phyloP scores from a whole-genome alignment of 2,113 vertebrate genomes.

The Hyperopisus bebe region DNA sequence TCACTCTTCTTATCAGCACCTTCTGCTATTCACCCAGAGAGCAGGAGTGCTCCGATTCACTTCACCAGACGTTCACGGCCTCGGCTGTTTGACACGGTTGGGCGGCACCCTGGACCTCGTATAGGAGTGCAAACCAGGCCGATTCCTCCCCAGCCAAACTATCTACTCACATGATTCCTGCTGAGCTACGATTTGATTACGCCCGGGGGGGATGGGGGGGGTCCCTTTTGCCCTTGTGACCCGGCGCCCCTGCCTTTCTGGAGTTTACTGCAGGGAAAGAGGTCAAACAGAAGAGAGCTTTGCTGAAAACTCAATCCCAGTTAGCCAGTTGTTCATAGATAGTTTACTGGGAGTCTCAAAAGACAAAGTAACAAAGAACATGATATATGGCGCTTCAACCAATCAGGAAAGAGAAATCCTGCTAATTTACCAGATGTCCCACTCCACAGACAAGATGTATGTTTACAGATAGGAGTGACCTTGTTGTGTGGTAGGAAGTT shows the following conservation, averaged over 20 bases:
- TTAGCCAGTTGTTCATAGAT: background rate
- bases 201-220: conserved; percentile 20
- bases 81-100: background rate
- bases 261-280: background rate
- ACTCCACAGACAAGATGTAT: background rate
- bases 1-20: background rate
- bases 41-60: background rate
- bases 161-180: conserved; percentile 16
- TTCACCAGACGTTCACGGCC: background rate
- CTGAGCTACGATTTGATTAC: conserved; percentile 44
- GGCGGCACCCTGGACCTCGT: background rate
- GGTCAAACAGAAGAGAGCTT: background rate
- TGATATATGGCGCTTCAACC: background rate
- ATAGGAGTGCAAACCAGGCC: background rate
- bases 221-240: conserved; percentile 34
- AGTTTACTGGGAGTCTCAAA: background rate
- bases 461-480: background rate
- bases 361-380: background rate
- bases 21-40: background rate
- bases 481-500: background rate
- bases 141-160: background rate
- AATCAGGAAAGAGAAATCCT: background rate
- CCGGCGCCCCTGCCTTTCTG: background rate
- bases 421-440: background rate
- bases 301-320: background rate